Conservation (phyloP, 2,113 vertebrate species). For the Pongo abelii region DNA sequence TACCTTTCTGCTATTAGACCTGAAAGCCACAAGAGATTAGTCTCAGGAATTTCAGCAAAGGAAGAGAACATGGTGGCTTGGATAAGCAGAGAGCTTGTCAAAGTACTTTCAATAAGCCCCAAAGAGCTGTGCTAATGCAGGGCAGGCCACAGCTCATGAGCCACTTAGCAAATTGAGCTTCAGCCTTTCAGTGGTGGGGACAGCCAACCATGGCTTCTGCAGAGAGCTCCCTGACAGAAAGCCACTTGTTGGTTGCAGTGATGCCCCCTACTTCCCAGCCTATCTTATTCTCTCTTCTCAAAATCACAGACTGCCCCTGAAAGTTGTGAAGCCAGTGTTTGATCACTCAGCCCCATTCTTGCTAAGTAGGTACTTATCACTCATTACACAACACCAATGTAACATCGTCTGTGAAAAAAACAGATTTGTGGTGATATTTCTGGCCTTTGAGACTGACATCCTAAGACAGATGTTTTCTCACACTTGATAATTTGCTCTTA, state of each 20-base stretch:
- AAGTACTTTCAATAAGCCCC: neutral
- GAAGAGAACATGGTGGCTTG: neutral
- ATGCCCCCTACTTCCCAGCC: neutral
- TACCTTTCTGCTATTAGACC: neutral
- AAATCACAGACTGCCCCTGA: neutral
- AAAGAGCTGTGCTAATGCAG: conserved; percentile 23
- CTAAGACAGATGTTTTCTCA: neutral
- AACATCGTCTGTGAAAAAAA: neutral
- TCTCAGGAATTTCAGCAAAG: neutral
- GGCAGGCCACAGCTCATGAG: neutral
- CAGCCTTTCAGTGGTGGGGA: neutral
- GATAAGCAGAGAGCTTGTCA: neutral
- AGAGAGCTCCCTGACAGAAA: neutral
- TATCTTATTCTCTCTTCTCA: neutral
- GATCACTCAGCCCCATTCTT: neutral
- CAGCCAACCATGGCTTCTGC: neutral
- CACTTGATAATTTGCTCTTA: neutral
- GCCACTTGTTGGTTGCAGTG: neutral
- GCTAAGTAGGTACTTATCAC: neutral
- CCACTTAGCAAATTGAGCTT: neutral
- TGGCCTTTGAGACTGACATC: neutral
- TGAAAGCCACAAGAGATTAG: neutral
- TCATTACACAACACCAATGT: neutral
- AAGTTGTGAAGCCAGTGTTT: neutral
- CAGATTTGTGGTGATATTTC: neutral